Evolutionary conservation across 2,888 invertebrate genomes (phyloP), one percentile per base, ranked within the genome.

Genomic region (Chrysotoxum bicinctum): DNA sequence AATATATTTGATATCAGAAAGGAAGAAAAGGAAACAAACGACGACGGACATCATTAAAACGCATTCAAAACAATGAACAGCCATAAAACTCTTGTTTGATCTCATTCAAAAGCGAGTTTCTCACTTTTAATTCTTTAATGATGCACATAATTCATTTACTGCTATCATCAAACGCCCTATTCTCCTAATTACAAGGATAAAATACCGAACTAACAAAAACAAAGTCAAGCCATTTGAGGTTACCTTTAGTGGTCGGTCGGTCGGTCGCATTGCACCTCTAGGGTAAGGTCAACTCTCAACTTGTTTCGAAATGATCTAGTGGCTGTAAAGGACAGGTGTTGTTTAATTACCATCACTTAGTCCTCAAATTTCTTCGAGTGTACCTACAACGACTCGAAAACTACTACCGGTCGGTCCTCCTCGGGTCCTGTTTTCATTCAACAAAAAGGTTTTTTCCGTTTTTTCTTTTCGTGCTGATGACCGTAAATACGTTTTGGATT

Each of bases 141-240:
- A 76, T 80, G 56, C 80, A 72, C 81, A 85, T 85, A 81, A 76
- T 81, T 85, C 76, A 85, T 76, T 72, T 68, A 54, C 80, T 76
- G 52, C 83, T 84, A 73, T 79, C 83, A 69, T 69, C 79, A 52
- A 83, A 83, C 45, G 74, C 52, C 32, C 79, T n/a, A 64, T 79
- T 64, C 66, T 85, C 70, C 84, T 85, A 85, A 85, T 85, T 85
- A 85, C 85, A 80, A 73, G 81, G 85, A 85, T 69, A 85, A 73
- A 81, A 85, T 80, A 37, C 58, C 35, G 54, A 64, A 54, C 69
- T 37, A 80, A 76, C 64, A 68, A 60, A 80, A 85, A 80, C 75
- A 80, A 85, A 85, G 66, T 68, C 80, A 76, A 76, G 76, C 79
- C 68, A 73, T 80, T 76, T 68, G 37, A 56, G 21, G 70, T 56